Evolutionary conservation across 2,888 invertebrate species (phyloP), one percentile per base, ranked within the genome.

Genomic region (Drosophila meridionalis): DNA sequence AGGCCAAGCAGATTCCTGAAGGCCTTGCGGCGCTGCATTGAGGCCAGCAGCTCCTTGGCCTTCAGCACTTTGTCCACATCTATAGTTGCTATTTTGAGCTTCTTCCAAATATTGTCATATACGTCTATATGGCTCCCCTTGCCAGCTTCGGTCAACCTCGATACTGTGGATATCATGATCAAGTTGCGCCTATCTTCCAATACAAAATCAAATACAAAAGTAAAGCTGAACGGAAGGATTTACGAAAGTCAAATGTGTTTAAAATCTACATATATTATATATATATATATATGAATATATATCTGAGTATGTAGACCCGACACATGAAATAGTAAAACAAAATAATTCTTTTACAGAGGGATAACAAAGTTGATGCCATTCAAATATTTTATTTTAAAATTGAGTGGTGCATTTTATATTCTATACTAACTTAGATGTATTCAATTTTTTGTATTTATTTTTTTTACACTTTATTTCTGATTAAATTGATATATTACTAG

Each of bases 61-160:
- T 69, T 56, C 26, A 80, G 76, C 28, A 92, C 64, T 45, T 74
- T 83, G 7, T 80, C 83, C 56, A 91, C 75, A 60, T 91, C 90
- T 9, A 76, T 68, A 0, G 85, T 66, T 6, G 82, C 80, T 43
- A 89, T 73, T 11, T 87, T 84, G 4, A 91, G 71, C 2, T 83
- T 85, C 20, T 63, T 63, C 45, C 89, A 87, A 36, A 91, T 65
- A n/a, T 73, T 64, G 0, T 66, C 55, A 1, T 83, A 61, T 0
- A 83, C 40, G 2, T 76, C 74, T 5, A 2, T 0, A 62, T 74
- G 12, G 40, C 55, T 28, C 67, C 38, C 12, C 43, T 55, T 9
- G 11, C 0, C 5, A n/a, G 11, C 20, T 20, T 26, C 4, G 12
- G 1, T 36, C 5, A 4, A 0, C 26, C 14, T 30, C 14, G 9